These are phyloP conservation scores for Ptychoptera albimana DNA, from an alignment of 2,888 invertebrate species.

Conservation along the genomic window DNA sequence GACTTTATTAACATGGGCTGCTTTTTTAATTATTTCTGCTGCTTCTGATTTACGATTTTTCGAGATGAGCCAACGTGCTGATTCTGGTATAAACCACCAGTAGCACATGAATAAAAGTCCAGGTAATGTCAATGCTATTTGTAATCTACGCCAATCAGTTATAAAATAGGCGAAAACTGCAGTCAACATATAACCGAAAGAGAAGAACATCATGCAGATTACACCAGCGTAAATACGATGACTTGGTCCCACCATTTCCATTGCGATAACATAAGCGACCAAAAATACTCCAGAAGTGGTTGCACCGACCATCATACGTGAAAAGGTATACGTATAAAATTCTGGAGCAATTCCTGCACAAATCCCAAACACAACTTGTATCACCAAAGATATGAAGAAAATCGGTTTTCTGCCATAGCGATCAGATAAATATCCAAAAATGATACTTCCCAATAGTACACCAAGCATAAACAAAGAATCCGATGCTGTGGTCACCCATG, in stretches of 20 bases:
- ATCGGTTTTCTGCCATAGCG: constrained; percentile 53
- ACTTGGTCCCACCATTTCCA: constrained; percentile 56
- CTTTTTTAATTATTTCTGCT: constrained; percentile 40
- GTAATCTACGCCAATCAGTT: constrained; percentile 50
- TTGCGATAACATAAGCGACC: constrained; percentile 63
- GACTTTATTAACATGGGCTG: constrained; percentile 48
- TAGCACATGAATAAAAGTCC: constrained; percentile 49
- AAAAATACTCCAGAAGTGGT: constrained; percentile 63
- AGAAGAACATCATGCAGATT: constrained; percentile 58
- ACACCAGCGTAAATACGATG: constrained; percentile 54
- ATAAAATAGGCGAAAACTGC: constrained; percentile 50
- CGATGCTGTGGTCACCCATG: constrained; percentile 44
- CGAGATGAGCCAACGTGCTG: constrained; percentile 52
- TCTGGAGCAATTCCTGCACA: constrained; percentile 50
- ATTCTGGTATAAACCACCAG: constrained; percentile 64
- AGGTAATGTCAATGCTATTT: constrained; percentile 52
- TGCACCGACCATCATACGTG: constrained; percentile 50
- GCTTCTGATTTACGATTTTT: constrained; percentile 46
- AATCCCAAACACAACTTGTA: constrained; percentile 51
- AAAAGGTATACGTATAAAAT: constrained; percentile 46
- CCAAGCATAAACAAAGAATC: constrained; percentile 57
- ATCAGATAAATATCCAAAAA: constrained; percentile 57
- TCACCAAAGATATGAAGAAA: constrained; percentile 53
- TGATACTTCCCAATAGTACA: constrained; percentile 52
- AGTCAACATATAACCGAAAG: constrained; percentile 50